Evolutionary conservation across 2,888 invertebrate species (phyloP).

Genomic region (Plagodis pulveraria): DNA sequence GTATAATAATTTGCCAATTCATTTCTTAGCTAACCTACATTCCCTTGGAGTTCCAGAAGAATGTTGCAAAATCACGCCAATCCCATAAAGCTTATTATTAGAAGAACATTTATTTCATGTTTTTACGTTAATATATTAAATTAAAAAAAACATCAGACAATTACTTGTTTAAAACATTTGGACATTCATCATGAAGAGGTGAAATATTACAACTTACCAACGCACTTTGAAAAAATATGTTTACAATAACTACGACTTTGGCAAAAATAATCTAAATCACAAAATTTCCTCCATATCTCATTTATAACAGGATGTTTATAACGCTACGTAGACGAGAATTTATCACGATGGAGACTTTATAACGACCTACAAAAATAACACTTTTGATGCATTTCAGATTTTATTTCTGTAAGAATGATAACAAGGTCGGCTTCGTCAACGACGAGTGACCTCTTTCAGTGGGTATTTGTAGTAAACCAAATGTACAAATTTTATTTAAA

Average conservation of each 20-base stretch:
- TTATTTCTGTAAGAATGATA: conserved; percentile 45
- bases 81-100: too few species aligned
- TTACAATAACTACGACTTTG: conserved; percentile 13
- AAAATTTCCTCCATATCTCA: conserved; percentile 33
- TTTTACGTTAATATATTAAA: too few species aligned
- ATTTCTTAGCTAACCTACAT: too few species aligned
- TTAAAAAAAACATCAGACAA: too few species aligned
- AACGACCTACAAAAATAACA: conserved; percentile 33
- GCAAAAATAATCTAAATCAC: conserved; percentile 19
- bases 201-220: background rate
- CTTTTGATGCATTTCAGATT: conserved; percentile 41
- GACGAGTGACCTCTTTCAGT: conserved; percentile 42
- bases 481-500: background rate
- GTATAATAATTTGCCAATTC: too few species aligned
- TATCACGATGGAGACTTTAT: conserved; percentile 23
- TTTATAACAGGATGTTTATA: conserved; percentile 54
- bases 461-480: conserved; percentile 14
- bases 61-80: too few species aligned
- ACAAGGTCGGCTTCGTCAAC: conserved; percentile 48
- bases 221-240: conserved; percentile 12
- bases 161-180: too few species aligned
- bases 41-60: too few species aligned
- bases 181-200: too few species aligned
- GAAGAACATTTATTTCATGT: too few species aligned
- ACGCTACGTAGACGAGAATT: conserved; percentile 37